These are phyloP conservation scores for Cataglyphis livida DNA, from an alignment of 2,888 invertebrate species.

Conservation along the genomic window DNA sequence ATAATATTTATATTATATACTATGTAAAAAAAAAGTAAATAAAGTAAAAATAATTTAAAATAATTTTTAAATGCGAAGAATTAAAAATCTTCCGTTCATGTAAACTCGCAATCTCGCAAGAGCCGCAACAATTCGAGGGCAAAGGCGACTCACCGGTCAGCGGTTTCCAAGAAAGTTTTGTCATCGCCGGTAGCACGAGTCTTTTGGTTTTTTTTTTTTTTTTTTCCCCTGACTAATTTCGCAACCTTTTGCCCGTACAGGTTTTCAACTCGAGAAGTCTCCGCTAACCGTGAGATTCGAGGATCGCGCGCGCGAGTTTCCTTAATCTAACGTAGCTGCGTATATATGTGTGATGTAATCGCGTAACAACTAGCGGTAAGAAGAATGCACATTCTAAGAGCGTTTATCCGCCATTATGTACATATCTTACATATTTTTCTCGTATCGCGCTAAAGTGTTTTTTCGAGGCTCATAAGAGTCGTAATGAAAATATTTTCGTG, in stretches of 20 bases:
- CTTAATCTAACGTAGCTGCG: slow-evolving; percentile 27
- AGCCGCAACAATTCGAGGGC: slow-evolving; percentile 7
- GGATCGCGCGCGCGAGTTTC: slow-evolving; percentile 52
- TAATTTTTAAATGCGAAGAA: not conserved
- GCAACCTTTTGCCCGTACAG: slow-evolving; percentile 56
- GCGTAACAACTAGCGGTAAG: slow-evolving; percentile 24
- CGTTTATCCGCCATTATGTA: slow-evolving; percentile 55
- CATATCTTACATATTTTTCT: not conserved
- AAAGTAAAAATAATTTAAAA: not conserved
- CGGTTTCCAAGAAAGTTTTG: slow-evolving; percentile 73
- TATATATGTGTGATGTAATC: slow-evolving; percentile 30
- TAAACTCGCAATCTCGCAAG: slow-evolving; percentile 22
- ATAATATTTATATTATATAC: not conserved
- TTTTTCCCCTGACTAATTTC: slow-evolving; percentile 61
- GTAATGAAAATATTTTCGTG: not conserved
- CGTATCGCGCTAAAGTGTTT: not conserved
- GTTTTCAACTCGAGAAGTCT: slow-evolving; percentile 54
- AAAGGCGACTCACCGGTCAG: slow-evolving; percentile 52
- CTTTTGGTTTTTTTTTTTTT: slow-evolving; percentile 71
- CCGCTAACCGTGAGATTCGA: slow-evolving; percentile 53
- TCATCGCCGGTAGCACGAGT: slow-evolving; percentile 65
- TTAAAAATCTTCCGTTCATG: slow-evolving; percentile 54
- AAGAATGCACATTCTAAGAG: slow-evolving; percentile 53
- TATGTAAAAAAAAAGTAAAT: not conserved
- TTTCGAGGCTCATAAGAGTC: not conserved